These are phyloP conservation scores for Nasonovia ribisnigri DNA, from an alignment of 2,888 invertebrate species.

Conservation along the genomic window DNA sequence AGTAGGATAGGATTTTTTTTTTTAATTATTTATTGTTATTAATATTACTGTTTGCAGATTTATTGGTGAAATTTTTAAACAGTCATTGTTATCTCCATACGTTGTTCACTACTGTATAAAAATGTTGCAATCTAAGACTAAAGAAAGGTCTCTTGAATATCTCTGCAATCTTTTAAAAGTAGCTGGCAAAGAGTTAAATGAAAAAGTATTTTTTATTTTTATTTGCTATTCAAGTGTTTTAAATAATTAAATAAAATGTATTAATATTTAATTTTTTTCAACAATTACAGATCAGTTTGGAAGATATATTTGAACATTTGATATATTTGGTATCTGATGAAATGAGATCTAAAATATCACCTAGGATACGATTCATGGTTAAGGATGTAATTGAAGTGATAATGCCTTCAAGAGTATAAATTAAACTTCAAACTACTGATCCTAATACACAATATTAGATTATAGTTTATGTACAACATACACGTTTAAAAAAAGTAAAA, in stretches of 20 bases:
- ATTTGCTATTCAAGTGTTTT: not conserved
- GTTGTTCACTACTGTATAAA: constrained; percentile 47
- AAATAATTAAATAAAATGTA: not conserved
- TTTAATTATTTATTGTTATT: not conserved
- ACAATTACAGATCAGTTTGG: constrained; percentile 26
- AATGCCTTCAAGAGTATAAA: constrained; percentile 3
- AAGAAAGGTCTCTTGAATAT: constrained; percentile 48
- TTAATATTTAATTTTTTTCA: not conserved
- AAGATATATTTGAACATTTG: constrained; percentile 45
- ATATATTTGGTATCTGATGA: constrained; percentile 54
- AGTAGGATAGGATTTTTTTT: not conserved
- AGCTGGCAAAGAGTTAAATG: constrained; percentile 39
- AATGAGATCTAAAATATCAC: constrained; percentile 55
- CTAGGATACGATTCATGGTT: constrained; percentile 59
- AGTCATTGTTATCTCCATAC: constrained; percentile 44
- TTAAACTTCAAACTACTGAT: constrained; percentile 22
- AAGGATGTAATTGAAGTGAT: constrained; percentile 43
- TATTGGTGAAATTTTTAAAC: constrained; percentile 59
- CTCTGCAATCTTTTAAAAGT: constrained; percentile 51
- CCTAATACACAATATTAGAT: not conserved
- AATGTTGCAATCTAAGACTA: constrained; percentile 10
- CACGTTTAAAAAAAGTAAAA: constrained; percentile 4
- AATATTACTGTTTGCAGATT: constrained; percentile 35
- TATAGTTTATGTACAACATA: not conserved
- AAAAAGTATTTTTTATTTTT: constrained; percentile 47